Conservation (phyloP, 2,888 invertebrate species). For the Creontiades dilutus region DNA sequence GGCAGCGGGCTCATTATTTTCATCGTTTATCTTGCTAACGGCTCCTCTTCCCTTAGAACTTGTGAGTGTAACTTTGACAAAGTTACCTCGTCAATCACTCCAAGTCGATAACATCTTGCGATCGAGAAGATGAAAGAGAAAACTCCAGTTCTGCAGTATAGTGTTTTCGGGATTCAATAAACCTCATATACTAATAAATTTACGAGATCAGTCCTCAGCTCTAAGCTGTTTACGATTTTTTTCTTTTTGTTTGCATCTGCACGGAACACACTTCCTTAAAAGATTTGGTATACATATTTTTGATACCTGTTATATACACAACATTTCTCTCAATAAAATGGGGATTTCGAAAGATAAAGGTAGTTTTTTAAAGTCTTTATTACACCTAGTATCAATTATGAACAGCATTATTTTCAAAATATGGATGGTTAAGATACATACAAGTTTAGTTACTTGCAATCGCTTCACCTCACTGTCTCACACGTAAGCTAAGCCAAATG, state of each 20-base stretch:
- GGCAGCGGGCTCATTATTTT: conserved; percentile 18
- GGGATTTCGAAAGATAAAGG: too few species aligned
- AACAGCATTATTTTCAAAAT: too few species aligned
- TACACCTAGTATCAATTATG: too few species aligned
- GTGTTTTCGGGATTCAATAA: not conserved
- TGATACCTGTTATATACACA: too few species aligned
- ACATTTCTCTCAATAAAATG: too few species aligned
- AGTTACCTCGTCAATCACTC: conserved; percentile 31
- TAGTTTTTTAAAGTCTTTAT: too few species aligned
- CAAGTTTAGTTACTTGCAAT: too few species aligned
- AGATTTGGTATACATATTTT: too few species aligned
- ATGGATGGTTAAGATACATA: too few species aligned
- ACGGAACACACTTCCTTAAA: too few species aligned
- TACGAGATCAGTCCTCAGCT: not conserved
- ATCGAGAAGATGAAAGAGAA: not conserved
- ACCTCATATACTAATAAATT: not conserved
- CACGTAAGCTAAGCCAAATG: too few species aligned
- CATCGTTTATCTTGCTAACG: conserved; percentile 33
- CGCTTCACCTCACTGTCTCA: too few species aligned
- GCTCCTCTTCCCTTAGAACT: not conserved
- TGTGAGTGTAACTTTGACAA: conserved; percentile 28
- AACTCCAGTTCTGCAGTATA: conserved; percentile 9
- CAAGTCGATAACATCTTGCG: conserved; percentile 22
- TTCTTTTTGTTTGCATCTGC: not conserved
- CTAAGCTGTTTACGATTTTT: not conserved